Percentiles rank a stretch among this genome's conserved stretches.
Evolutionary conservation across 2,888 invertebrate species (phyloP).

Genomic region (Actias luna): DNA sequence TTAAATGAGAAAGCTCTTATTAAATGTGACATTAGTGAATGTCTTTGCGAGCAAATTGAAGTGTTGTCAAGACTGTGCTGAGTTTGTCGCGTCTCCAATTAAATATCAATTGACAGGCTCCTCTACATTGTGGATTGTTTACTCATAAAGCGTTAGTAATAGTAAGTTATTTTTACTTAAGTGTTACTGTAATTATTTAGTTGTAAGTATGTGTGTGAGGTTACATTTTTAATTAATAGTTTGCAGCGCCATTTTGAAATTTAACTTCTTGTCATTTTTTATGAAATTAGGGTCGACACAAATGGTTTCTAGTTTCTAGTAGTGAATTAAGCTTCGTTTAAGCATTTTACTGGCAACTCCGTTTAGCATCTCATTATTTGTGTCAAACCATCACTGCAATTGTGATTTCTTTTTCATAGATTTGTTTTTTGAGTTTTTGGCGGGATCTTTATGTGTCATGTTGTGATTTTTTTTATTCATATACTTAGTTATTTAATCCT

Average conservation of each 20-base stretch:
- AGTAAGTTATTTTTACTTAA: conserved; percentile 47
- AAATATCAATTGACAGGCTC: conserved; percentile 18
- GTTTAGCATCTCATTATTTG: too few species aligned
- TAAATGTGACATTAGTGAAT: background rate
- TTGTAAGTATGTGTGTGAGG: conserved; percentile 17
- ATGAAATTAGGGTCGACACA: too few species aligned
- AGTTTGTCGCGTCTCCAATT: conserved; percentile 18
- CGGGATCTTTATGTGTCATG: too few species aligned
- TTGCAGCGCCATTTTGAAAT: conserved; percentile 11
- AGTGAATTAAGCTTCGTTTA: too few species aligned
- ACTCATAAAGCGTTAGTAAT: conserved; percentile 30
- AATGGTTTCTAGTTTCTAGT: too few species aligned
- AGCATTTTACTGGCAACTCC: too few species aligned
- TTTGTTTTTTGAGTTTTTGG: too few species aligned
- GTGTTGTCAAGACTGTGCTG: background rate
- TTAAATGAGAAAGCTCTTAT: too few species aligned
- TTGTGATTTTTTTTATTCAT: too few species aligned
- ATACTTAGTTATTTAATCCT: too few species aligned
- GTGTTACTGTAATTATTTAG: conserved; percentile 35
- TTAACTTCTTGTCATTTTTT: background rate
- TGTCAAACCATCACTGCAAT: too few species aligned
- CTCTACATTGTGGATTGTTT: conserved; percentile 17
- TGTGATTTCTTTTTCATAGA: too few species aligned
- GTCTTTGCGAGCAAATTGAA: background rate
- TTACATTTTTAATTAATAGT: background rate